Evolutionary conservation across 1,140 invertebrate genomes (phyloP).

Genomic region (Drosophila kepulauana): DNA sequence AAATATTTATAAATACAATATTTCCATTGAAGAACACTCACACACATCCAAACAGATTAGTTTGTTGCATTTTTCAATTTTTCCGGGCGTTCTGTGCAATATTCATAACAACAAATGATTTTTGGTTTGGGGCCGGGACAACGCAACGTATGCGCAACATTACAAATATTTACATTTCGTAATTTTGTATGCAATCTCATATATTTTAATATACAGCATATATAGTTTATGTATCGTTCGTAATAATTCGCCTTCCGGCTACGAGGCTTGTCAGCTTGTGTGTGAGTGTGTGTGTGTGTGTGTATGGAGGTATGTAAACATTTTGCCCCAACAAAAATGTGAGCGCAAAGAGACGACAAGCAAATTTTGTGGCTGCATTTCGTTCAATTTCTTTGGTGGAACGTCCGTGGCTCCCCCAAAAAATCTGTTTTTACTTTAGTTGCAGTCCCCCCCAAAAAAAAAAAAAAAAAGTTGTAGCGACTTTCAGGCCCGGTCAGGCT

Average conservation of each 20-base stretch:
- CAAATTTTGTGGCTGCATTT: conserved; percentile 35
- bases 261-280: neutral
- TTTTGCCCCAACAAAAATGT: conserved; percentile 18
- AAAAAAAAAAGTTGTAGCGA: conserved; percentile 17
- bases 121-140: conserved; percentile 11
- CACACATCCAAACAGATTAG: neutral
- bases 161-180: conserved; percentile 45
- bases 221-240: neutral
- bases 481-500: neutral
- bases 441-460: neutral
- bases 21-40: neutral
- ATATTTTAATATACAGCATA: conserved; percentile 31
- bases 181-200: conserved; percentile 38
- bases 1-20: conserved; percentile 8
- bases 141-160: conserved; percentile 35
- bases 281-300: conserved; percentile 13
- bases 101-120: conserved; percentile 8
- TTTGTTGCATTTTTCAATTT: neutral
- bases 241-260: conserved; percentile 1
- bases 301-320: conserved; percentile 26
- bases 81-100: neutral
- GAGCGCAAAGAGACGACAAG: neutral
- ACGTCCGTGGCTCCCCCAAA: neutral
- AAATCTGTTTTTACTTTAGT: conserved; percentile 11
- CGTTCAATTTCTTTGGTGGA: conserved; percentile 15